Evolutionary conservation across 1,140 invertebrate species (phyloP), one percentile per base, ranked within the genome.

Genomic region (Heliconius hewitsoni): DNA sequence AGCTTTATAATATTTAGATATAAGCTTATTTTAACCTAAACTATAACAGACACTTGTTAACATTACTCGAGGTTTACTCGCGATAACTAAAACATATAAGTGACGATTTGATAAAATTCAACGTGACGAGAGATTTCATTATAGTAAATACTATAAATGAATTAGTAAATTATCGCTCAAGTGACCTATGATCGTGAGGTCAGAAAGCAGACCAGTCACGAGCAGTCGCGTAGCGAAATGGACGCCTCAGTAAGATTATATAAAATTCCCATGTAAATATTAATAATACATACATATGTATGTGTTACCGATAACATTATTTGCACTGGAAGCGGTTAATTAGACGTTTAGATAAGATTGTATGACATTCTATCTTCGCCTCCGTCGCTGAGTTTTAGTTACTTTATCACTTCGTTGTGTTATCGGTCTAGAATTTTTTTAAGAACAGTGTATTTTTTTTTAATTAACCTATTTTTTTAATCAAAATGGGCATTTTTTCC

Each of bases 401-500:
- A 11, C 11, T 16, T 16, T 66, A 66, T 27, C 57, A 23, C 60
- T 30, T 16, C 27, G 8, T 30, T 9, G 60, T 66, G 60, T 66
- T 66, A 66, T 66, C 60, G 19, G 60, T 66, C 1, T 66, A 16
- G 23, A 66, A 6, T 27, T 30, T 66, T 30, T 1, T 66, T 66
- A 6, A 27, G 13, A 66, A 16, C 4, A 27, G 3, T 6, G 60
- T 30, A 30, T 66, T 66, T 30, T 66, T 66, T 30, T 5, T 66
- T 52, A 52, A 27, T 30, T 66, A 66, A 66, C 27, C 27, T 6
- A 27, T 13, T 66, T 66, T 66, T 72, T 73, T 72, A 74, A 81
- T 74, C 86, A 93, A 89, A 79, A 93, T 93, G 91, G 91, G 87
- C 81, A 87, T 91, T 82, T 91, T 88, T 84, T 90, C 91, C 23